phyloP scores from a whole-genome alignment of 2,797 vertebrate species.

The Alauda arvensis region DNA sequence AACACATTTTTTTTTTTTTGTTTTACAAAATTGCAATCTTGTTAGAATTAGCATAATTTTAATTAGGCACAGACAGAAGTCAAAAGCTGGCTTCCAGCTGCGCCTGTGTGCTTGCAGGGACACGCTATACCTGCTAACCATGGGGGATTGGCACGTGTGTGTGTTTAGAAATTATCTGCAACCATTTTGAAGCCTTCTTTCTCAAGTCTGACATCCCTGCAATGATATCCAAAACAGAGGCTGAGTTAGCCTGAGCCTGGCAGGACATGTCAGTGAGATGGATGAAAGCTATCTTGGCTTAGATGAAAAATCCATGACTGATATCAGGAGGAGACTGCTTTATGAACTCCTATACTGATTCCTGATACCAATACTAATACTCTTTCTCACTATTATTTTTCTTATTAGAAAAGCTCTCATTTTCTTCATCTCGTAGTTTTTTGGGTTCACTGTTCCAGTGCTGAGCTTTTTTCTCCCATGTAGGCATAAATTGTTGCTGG shows the following conservation, averaged over 20 bases:
- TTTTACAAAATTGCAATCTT: neutral
- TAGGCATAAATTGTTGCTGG: neutral
- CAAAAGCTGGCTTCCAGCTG: conserved; percentile 11
- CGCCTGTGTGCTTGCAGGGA: neutral
- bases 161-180: neutral
- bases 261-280: conserved; percentile 3
- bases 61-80: conserved; percentile 11
- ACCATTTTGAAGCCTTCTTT: neutral
- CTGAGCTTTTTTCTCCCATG: neutral
- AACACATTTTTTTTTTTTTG: neutral
- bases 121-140: neutral
- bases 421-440: neutral
- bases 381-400: neutral
- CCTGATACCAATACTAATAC: neutral
- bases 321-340: neutral
- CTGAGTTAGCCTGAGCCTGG: neutral
- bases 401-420: neutral
- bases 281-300: conserved; percentile 8
- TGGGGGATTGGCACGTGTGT: neutral
- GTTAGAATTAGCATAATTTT: conserved; percentile 33
- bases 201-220: neutral
- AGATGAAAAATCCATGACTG: conserved; percentile 16
- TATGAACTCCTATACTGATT: neutral
- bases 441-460: neutral
- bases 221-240: neutral